Evolutionary conservation across 2,888 invertebrate species (phyloP), one percentile per base, ranked within the genome.

Genomic region (Neria commutata): DNA sequence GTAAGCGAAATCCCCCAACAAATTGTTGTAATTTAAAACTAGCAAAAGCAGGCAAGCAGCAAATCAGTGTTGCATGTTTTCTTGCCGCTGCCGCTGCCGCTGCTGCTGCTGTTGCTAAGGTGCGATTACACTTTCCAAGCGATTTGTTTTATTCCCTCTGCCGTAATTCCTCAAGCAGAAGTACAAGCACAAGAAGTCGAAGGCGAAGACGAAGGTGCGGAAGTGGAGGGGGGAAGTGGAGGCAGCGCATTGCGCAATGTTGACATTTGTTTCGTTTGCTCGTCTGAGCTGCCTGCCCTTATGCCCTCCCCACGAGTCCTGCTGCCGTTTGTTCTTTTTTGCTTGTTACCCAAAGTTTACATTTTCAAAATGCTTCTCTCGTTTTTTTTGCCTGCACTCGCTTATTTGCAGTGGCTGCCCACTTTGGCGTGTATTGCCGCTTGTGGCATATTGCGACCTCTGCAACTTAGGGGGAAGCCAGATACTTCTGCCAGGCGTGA

Each of bases 91-190:
- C 54, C 42, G 49, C 62, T 42, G 55, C 64, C 50, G 64, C 65
- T 65, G 29, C 46, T 57, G 57, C 61, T 49, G 53, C 51, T 50
- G 23, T 58, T 11, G 49, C 57, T 21, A 55, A 23, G 24, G 54
- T 21, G 46, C 56, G 42, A 64, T 68, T 68, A 68, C 61, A 67
- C 61, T 68, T 68, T 68, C 68, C 65, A 54, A 64, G 64, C 67
- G 63, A 68, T 68, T 68, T 68, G 63, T 64, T 68, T 67, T 64
- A 63, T 63, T 59, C 50, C n/a, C 56, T 60, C 49, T 61, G 37
- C 55, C 62, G 59, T 60, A 60, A 57, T 54, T 60, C 58, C 56
- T 61, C 56, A 62, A 61, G 63, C 60, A 51, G 51, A 55, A 50
- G 50, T 6, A 50, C 10, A 2, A 17, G 19, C n/a, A 42, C n/a